phyloP scores from a whole-genome alignment of 2,113 vertebrate genomes.

The Ceuthmochares aereus region DNA sequence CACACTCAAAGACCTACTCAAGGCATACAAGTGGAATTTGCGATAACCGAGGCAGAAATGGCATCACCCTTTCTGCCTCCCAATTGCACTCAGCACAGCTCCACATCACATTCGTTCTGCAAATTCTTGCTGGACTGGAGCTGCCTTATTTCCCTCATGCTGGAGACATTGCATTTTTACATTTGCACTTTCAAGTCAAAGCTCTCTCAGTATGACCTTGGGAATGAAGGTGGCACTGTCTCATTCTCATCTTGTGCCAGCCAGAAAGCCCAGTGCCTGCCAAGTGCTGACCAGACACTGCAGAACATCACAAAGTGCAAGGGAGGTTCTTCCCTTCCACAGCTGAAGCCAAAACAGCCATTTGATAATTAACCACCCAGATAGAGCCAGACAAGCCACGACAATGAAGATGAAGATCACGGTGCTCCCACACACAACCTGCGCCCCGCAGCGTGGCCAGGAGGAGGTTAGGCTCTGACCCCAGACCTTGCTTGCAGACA shows the following conservation, averaged over 20 bases:
- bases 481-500: background rate
- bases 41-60: background rate
- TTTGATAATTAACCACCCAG: slow-evolving; percentile 40
- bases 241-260: background rate
- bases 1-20: background rate
- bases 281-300: background rate
- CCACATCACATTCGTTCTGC: background rate
- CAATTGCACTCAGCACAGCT: background rate
- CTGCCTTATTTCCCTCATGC: background rate
- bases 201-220: background rate
- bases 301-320: background rate
- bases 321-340: background rate
- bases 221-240: background rate
- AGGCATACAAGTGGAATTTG: background rate
- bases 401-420: accelerated
- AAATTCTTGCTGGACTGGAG: background rate
- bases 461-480: slow-evolving; percentile 12
- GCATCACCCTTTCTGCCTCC: background rate
- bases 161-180: background rate
- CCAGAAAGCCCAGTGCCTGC: background rate
- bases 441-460: accelerated
- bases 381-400: background rate
- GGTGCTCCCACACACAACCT: accelerated
- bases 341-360: background rate
- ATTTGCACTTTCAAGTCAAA: background rate